Conservation (phyloP, 2,888 invertebrate genomes). For the Acanthosepion esculentum region DNA sequence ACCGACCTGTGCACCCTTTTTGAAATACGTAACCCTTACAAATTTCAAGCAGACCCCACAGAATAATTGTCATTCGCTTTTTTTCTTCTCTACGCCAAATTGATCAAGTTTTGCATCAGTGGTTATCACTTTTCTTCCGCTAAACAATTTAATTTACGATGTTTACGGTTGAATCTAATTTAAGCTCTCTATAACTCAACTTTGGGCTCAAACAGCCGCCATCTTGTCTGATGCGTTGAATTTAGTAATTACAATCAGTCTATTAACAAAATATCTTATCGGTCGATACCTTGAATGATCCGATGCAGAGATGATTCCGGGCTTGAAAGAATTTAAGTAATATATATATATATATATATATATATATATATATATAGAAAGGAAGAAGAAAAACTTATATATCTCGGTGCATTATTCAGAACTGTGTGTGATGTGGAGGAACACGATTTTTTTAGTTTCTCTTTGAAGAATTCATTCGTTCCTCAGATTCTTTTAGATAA, state of each 20-base stretch:
- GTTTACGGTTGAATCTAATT: background rate
- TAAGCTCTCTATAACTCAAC: background rate
- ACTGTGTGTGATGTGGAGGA: background rate
- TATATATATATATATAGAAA: background rate
- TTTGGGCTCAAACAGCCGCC: background rate
- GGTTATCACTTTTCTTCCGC: background rate
- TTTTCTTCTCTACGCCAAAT: too few relatives aligned
- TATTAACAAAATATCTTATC: background rate
- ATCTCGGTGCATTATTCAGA: background rate
- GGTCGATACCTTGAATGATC: background rate
- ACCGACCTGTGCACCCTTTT: too few relatives aligned
- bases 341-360: background rate
- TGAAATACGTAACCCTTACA: too few relatives aligned
- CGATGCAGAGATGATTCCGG: background rate
- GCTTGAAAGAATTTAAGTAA: background rate
- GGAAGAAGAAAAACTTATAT: background rate
- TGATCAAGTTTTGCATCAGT: background rate
- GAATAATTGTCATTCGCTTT: too few relatives aligned
- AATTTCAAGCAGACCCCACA: too few relatives aligned
- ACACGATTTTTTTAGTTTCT: background rate
- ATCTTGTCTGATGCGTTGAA: background rate
- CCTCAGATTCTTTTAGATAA: background rate
- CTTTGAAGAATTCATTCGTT: slow-evolving; percentile 33
- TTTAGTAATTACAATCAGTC: background rate
- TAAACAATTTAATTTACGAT: slow-evolving; percentile 6